Conservation (phyloP, 2,888 invertebrate species). For the Pecten maximus region DNA sequence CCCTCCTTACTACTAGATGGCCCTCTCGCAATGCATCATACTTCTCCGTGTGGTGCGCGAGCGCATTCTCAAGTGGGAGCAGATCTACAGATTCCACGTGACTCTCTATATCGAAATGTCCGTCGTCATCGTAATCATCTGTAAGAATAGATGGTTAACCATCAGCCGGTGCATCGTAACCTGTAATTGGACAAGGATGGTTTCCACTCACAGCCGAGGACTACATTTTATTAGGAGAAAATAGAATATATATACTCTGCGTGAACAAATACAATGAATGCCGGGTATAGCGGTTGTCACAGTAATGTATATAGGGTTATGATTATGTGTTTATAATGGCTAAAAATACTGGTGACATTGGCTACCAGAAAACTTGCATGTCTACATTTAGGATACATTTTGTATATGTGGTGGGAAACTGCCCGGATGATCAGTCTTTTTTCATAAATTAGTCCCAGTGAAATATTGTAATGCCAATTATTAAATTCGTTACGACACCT, state of each 20-base stretch:
- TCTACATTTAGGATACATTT: too few relatives aligned
- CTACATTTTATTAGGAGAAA: too few relatives aligned
- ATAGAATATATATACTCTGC: too few relatives aligned
- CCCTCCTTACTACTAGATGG: conserved; percentile 84
- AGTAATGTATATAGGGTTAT: too few relatives aligned
- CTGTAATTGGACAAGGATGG: too few relatives aligned
- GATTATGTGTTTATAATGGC: too few relatives aligned
- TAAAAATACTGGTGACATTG: too few relatives aligned
- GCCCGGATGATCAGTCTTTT: neutral
- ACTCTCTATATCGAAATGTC: neutral
- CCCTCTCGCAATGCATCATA: conserved; percentile 54
- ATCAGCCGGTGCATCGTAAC: neutral
- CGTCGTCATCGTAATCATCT: neutral
- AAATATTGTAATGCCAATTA: neutral
- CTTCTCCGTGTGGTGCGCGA: conserved; percentile 63
- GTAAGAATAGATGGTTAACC: neutral
- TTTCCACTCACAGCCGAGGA: too few relatives aligned
- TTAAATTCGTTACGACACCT: too few relatives aligned
- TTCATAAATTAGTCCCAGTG: neutral
- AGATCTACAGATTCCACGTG: conserved; percentile 51
- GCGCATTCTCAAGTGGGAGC: conserved; percentile 59
- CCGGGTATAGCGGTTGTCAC: too few relatives aligned
- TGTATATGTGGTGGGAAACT: neutral
- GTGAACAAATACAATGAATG: too few relatives aligned
- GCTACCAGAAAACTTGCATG: too few relatives aligned